A percentile compares a stretch with the other conserved stretches of the same genome.
These are phyloP conservation scores for Phaedon cochleariae DNA, from an alignment of 2,888 invertebrate species.

Conservation along the genomic window DNA sequence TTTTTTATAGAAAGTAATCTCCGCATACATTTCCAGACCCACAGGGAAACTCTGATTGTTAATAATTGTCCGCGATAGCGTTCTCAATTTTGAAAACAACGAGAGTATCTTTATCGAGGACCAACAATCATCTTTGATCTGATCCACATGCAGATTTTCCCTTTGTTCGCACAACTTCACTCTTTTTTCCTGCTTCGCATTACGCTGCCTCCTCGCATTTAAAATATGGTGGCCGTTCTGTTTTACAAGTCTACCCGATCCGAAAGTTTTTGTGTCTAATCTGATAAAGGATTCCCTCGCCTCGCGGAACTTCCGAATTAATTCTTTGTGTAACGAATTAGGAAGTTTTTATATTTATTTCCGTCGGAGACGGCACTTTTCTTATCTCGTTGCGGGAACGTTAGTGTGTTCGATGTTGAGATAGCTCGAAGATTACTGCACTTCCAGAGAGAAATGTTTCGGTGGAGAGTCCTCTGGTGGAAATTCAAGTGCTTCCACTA, in stretches of 20 bases:
- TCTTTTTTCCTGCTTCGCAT: constrained; percentile 20
- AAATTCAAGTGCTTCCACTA: neutral
- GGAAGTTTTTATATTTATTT: constrained; percentile 43
- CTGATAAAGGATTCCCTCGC: constrained; percentile 40
- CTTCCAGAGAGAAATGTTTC: neutral
- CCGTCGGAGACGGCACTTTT: constrained; percentile 25
- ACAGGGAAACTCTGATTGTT: no score
- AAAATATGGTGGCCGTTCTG: constrained; percentile 40
- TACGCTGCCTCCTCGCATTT: constrained; percentile 23
- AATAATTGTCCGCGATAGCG: no score
- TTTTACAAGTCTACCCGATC: constrained; percentile 43
- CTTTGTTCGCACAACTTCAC: constrained; percentile 16
- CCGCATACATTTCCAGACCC: no score
- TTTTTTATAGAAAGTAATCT: no score
- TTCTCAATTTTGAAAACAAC: no score
- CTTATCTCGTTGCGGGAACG: constrained; percentile 32
- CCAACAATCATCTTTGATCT: neutral
- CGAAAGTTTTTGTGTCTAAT: constrained; percentile 39
- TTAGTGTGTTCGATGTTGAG: constrained; percentile 8
- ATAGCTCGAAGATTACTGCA: constrained; percentile 2
- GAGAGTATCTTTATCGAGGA: neutral
- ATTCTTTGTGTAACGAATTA: constrained; percentile 43
- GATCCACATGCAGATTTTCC: constrained; percentile 10
- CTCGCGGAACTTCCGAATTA: constrained; percentile 37
- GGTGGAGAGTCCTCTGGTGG: neutral